These are phyloP conservation scores for Ganaspis brasiliensis DNA, from an alignment of 2,888 invertebrate species.

Conservation along the genomic window DNA sequence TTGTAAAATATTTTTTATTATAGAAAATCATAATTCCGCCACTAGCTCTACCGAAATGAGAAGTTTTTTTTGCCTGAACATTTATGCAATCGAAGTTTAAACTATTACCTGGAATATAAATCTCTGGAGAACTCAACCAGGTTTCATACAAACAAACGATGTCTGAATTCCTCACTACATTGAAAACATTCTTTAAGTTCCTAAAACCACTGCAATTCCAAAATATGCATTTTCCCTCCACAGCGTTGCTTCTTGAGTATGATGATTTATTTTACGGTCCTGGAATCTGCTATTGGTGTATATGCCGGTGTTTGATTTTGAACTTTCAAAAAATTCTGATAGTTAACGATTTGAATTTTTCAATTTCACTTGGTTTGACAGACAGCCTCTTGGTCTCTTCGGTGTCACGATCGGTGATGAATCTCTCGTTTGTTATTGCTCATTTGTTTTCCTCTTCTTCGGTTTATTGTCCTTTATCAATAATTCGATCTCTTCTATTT, in stretches of 20 bases:
- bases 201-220: neutral
- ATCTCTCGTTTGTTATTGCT: neutral
- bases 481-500: neutral
- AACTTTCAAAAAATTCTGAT: neutral
- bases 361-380: too few relatives aligned
- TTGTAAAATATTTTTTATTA: neutral
- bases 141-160: neutral
- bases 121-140: neutral
- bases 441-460: neutral
- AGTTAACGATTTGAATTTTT: too few relatives aligned
- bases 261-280: neutral
- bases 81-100: neutral
- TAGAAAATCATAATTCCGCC: neutral
- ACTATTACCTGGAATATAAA: neutral
- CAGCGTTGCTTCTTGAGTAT: neutral
- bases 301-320: neutral
- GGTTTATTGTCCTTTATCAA: neutral
- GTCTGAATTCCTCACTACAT: neutral
- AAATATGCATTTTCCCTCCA: neutral
- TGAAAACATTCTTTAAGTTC: neutral
- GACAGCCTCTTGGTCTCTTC: neutral
- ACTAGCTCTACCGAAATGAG: neutral
- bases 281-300: too few relatives aligned
- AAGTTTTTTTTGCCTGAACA: neutral
- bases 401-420: neutral